A percentile compares a stretch with the other conserved stretches of the same genome.
These are phyloP conservation scores for Hystrix cristata DNA, from an alignment of 2,113 vertebrate genomes.

Conservation along the genomic window DNA sequence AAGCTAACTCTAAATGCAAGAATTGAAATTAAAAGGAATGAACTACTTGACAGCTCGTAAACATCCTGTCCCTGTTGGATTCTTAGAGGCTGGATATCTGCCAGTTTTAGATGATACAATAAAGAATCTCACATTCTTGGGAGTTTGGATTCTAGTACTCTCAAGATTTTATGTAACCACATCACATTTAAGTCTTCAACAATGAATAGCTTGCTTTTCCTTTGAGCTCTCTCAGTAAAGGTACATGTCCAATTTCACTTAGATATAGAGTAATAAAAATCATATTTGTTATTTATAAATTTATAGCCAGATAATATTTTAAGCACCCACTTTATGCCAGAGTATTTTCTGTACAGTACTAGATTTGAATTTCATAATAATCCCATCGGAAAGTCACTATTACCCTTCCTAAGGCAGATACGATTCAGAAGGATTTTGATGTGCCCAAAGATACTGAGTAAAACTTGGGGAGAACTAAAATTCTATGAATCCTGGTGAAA, in stretches of 20 bases:
- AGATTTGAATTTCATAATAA: constrained; percentile 42
- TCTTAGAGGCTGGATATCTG: constrained; percentile 35
- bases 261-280: constrained; percentile 41
- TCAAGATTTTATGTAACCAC: not conserved
- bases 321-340: not conserved
- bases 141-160: not conserved
- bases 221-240: constrained; percentile 42
- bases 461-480: constrained; percentile 35
- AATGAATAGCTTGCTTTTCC: not conserved
- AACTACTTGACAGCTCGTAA: constrained; percentile 38
- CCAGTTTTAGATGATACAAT: not conserved
- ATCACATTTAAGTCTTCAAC: not conserved
- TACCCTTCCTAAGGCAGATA: constrained; percentile 19
- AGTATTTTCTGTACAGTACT: not conserved
- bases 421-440: constrained; percentile 35
- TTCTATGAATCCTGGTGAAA: constrained; percentile 52
- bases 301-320: constrained; percentile 36
- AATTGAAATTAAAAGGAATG: constrained; percentile 43
- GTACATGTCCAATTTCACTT: not conserved
- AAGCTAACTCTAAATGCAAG: constrained; percentile 44
- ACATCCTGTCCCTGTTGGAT: constrained; percentile 11
- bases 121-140: constrained; percentile 13
- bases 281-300: constrained; percentile 43
- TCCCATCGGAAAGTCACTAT: not conserved
- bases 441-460: not conserved